phyloP scores from a whole-genome alignment of 2,888 invertebrate species.

The Conomelus anceps region DNA sequence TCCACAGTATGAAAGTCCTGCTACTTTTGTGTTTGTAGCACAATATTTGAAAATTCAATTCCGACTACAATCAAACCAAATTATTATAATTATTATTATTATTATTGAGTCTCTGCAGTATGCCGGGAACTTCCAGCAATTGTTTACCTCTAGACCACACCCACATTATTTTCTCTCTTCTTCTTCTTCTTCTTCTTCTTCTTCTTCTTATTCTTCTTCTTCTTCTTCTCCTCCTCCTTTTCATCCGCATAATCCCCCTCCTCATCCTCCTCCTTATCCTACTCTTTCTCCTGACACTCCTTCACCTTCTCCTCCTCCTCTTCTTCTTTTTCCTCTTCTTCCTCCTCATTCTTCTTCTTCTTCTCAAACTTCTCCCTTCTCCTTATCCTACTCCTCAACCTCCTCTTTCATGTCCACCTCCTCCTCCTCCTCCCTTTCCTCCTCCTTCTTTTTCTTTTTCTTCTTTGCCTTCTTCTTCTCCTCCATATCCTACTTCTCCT shows the following conservation, averaged over 20 bases:
- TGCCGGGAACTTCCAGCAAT: background rate
- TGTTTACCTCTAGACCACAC: background rate
- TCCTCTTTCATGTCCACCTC: background rate
- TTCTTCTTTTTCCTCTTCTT: background rate
- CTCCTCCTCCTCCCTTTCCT: background rate
- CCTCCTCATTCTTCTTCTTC: no score
- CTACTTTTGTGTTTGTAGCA: background rate
- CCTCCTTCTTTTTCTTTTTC: background rate
- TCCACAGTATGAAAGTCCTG: background rate
- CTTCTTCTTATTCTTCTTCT: background rate
- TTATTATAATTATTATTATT: background rate
- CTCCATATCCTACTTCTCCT: background rate
- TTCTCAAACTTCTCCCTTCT: no score
- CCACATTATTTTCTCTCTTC: background rate
- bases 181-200: background rate
- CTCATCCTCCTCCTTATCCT: background rate
- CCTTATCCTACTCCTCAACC: background rate
- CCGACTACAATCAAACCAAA: background rate
- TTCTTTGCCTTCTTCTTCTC: background rate
- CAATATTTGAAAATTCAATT: background rate
- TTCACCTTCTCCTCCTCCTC: background rate
- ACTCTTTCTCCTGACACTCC: no score
- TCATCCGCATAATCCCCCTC: background rate
- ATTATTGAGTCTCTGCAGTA: background rate
- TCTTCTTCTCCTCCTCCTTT: background rate